phyloP scores from a whole-genome alignment of 1,140 invertebrate species.

The Paralvinella palmiformis region DNA sequence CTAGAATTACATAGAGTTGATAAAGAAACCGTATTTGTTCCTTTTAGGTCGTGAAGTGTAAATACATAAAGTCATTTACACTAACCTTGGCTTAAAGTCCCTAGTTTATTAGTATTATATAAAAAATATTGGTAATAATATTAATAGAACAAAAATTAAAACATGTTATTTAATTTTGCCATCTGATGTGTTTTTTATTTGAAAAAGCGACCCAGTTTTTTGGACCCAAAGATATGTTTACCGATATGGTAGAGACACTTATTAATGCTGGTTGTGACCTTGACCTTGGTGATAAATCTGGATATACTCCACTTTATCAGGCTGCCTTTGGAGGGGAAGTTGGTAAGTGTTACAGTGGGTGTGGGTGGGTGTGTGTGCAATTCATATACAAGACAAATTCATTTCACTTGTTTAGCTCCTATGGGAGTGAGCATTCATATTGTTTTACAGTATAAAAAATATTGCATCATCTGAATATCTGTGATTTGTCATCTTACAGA shows the following conservation, averaged over 20 bases:
- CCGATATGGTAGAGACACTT: slow-evolving; percentile 29
- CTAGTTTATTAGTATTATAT: neutral
- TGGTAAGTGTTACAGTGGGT: no score
- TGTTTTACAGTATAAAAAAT: no score
- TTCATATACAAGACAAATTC: no score
- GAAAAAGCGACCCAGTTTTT: slow-evolving; percentile 34
- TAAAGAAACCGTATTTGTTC: neutral
- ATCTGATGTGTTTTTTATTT: neutral
- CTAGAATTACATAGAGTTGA: neutral
- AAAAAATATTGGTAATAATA: neutral
- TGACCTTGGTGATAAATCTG: slow-evolving; percentile 31
- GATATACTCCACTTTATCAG: slow-evolving; percentile 38
- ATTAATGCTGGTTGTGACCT: slow-evolving; percentile 31
- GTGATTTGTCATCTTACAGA: slow-evolving; percentile 7
- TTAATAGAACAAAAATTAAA: no score
- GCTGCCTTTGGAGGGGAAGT: slow-evolving; percentile 35
- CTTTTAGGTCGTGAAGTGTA: neutral
- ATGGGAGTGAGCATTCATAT: no score
- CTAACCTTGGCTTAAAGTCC: neutral
- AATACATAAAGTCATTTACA: neutral
- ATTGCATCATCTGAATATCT: no score
- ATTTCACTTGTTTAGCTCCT: no score
- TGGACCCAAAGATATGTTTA: slow-evolving; percentile 23
- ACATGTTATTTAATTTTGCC: neutral
- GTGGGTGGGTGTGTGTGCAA: no score